Evolutionary conservation across 1,140 invertebrate genomes (phyloP).

Genomic region (Plectrocnemia conspersa): DNA sequence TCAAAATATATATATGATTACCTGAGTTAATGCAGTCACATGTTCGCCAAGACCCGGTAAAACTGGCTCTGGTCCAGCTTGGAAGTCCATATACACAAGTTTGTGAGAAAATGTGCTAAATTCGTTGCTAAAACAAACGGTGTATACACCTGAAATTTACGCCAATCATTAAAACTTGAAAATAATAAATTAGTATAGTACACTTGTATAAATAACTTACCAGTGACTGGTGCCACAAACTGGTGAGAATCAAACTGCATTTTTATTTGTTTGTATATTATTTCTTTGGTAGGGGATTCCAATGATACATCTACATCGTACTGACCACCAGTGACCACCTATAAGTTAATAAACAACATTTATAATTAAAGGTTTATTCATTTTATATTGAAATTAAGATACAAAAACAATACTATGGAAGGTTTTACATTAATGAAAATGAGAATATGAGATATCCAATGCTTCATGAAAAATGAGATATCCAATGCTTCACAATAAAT

Average conservation of each 20-base stretch:
- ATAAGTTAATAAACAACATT: slow-evolving; percentile 34
- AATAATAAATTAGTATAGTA: no score
- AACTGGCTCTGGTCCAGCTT: slow-evolving; percentile 87
- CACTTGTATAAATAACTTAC: slow-evolving; percentile 43
- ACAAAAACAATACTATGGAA: no score
- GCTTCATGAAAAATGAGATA: no score
- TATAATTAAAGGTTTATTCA: no score
- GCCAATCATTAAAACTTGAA: no score
- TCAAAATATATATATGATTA: slow-evolving; percentile 43
- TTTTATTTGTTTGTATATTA: slow-evolving; percentile 89
- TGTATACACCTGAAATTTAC: slow-evolving; percentile 66
- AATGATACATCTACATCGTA: slow-evolving; percentile 97
- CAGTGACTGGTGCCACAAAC: slow-evolving; percentile 71
- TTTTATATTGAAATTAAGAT: no score
- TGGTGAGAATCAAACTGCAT: slow-evolving; percentile 91
- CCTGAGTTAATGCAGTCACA: slow-evolving; percentile 92
- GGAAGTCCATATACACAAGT: slow-evolving; percentile 97
- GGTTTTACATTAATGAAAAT: no score
- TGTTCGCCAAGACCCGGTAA: slow-evolving; percentile 84
- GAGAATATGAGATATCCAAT: no score
- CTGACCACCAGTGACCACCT: slow-evolving; percentile 98
- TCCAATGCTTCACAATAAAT: no score
- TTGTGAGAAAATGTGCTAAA: slow-evolving; percentile 99
- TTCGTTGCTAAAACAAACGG: slow-evolving; percentile 97
- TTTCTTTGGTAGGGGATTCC: slow-evolving; percentile 81